Percentiles rank a stretch among this genome's conserved stretches.
phyloP scores from a whole-genome alignment of 2,888 invertebrate genomes.

The Eudasyphora cyanicolor region DNA sequence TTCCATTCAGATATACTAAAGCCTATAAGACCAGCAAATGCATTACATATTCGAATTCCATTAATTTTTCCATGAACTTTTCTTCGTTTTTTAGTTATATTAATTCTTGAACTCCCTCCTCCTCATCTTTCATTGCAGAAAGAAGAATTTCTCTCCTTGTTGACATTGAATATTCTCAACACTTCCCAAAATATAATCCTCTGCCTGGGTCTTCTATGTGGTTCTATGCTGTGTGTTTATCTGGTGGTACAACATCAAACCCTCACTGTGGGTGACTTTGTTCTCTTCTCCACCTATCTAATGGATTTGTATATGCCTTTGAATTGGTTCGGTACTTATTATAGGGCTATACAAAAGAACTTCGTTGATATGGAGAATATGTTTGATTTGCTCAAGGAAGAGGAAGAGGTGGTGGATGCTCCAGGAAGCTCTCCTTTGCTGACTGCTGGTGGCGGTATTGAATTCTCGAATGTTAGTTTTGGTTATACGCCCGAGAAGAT shows the following conservation, averaged over 20 bases:
- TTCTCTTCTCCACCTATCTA: conserved; percentile 96
- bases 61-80: not conserved
- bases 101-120: not conserved
- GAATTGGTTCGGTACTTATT: conserved; percentile 99
- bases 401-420: conserved; percentile 92
- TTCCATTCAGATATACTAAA: too few relatives aligned
- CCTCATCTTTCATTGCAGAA: conserved; percentile 81
- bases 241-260: conserved; percentile 87
- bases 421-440: conserved; percentile 87
- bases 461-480: conserved; percentile 95
- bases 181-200: conserved; percentile 95
- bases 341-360: conserved; percentile 97
- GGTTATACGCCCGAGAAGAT: conserved; percentile 90
- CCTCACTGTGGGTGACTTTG: conserved; percentile 96
- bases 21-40: too few relatives aligned
- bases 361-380: conserved; percentile 99
- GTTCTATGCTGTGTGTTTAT: conserved; percentile 93
- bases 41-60: too few relatives aligned
- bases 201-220: conserved; percentile 90
- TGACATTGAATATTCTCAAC: conserved; percentile 94
- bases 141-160: conserved; percentile 93
- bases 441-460: conserved; percentile 85
- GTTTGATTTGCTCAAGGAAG: conserved; percentile 95
- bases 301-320: conserved; percentile 96
- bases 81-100: too few relatives aligned